Evolutionary conservation across 2,797 vertebrate species (phyloP).

Genomic region (Protosalanx chinensis): DNA sequence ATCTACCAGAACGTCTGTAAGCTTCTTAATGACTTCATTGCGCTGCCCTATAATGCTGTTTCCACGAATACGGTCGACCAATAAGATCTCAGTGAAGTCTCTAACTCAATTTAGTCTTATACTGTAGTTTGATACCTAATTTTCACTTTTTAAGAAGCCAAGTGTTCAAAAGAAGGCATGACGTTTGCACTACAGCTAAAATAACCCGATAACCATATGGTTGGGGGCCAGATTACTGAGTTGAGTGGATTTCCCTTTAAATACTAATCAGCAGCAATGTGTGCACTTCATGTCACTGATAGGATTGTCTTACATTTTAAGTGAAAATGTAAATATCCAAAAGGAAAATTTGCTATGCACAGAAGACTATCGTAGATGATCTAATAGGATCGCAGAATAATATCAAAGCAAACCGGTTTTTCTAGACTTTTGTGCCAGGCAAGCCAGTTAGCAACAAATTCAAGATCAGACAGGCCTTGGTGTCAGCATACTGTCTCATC

Average conservation of each 20-base stretch:
- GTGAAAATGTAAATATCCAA: constrained; percentile 2
- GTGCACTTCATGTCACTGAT: not conserved
- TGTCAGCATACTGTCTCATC: constrained; percentile 2
- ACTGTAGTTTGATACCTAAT: constrained; percentile 14
- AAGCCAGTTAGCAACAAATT: constrained; percentile 28
- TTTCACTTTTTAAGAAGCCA: constrained; percentile 36
- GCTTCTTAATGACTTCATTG: constrained; percentile 79
- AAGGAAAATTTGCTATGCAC: not conserved
- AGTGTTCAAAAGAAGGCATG: not conserved
- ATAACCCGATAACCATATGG: not conserved
- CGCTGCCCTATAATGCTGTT: constrained; percentile 60
- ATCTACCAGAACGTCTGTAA: constrained; percentile 77
- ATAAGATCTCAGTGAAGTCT: constrained; percentile 43
- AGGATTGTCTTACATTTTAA: constrained; percentile 1
- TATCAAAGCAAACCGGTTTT: constrained; percentile 37
- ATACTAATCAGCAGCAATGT: constrained; percentile 7
- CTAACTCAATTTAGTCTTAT: constrained; percentile 32
- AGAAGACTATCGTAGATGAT: not conserved
- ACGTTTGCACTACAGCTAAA: not conserved
- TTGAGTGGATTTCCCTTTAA: constrained; percentile 16
- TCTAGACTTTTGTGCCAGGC: constrained; percentile 34
- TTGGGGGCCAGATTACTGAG: not conserved
- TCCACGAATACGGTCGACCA: constrained; percentile 64
- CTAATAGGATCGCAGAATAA: constrained; percentile 1
- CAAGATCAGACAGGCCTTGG: constrained; percentile 42